These are phyloP conservation scores for Xanthostigma xanthostigma DNA, from an alignment of 2,888 invertebrate genomes.

Conservation along the genomic window DNA sequence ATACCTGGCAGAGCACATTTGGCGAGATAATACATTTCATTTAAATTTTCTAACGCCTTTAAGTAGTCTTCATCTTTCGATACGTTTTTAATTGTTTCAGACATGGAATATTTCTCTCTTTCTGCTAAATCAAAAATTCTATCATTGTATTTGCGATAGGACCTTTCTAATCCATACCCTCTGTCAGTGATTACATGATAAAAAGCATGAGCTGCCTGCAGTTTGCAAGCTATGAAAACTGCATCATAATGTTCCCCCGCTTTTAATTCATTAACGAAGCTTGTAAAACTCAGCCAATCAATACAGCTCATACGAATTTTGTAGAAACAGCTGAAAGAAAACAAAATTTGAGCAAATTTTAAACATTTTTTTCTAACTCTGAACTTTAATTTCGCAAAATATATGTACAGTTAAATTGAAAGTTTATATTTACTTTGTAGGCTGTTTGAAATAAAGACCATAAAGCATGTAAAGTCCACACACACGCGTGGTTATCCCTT, in stretches of 20 bases:
- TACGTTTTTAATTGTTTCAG: background rate
- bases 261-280: background rate
- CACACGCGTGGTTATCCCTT: background rate
- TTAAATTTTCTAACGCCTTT: background rate
- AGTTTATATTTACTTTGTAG: background rate
- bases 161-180: background rate
- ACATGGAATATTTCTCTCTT: background rate
- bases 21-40: background rate
- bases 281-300: background rate
- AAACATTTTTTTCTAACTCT: no score
- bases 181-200: background rate
- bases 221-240: background rate
- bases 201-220: background rate
- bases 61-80: background rate
- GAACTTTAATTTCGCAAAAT: background rate
- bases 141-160: background rate
- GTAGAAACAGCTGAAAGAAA: background rate
- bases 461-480: background rate
- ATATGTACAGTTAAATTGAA: background rate
- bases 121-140: no score
- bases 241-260: background rate
- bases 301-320: conserved; percentile 1
- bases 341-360: no score
- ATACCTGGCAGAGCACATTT: conserved; percentile 1
- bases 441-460: conserved; percentile 2